Evolutionary conservation across 2,888 invertebrate species (phyloP), one percentile per base, ranked within the genome.

Genomic region (Timandra comae): DNA sequence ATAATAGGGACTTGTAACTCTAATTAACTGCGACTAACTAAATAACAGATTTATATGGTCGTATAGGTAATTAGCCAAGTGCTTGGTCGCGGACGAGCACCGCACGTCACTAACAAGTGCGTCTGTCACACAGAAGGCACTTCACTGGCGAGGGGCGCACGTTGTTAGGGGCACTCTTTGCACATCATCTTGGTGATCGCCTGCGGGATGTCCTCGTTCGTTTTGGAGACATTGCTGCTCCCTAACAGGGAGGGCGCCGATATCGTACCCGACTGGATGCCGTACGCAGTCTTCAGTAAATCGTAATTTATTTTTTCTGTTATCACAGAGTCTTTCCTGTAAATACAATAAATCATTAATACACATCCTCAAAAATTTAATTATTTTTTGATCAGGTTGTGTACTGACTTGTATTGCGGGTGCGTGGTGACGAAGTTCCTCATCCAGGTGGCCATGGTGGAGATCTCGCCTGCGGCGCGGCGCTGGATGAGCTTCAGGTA

Each of bases 381-480:
- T n/a, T n/a, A n/a, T n/a, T n/a, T n/a, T n/a, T n/a, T n/a, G n/a
- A n/a, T n/a, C n/a, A n/a, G n/a, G n/a, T n/a, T 8, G 9, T 24
- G 11, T 11, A 76, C 87, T 87, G 68, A 95, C 95, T 93, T 93
- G 84, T 99, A 99, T 26, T 93, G 91, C 0, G 95, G 91, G 85
- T 99, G 99, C 8, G 87, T 86, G 23, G 89, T 88, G 33, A 99
- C 94, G 82, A 96, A 97, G 42, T 94, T 89, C 28, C 99, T 89
- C 65, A 98, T 93, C 97, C 98, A 99, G 19, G 93, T 88, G 24
- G 99, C 99, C 53, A 97, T 96, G 31, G 99, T 99, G 63, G 91
- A 87, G 33, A 98, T 89, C 69, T 96, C 94, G 13, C 98, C 98
- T 52, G 93, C 90, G 3, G 96, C 95, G 56, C 95, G 88, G 35